Percentiles rank a stretch among this genome's conserved stretches.
phyloP scores from a whole-genome alignment of 2,797 vertebrate genomes.

The Ceryle rudis region DNA sequence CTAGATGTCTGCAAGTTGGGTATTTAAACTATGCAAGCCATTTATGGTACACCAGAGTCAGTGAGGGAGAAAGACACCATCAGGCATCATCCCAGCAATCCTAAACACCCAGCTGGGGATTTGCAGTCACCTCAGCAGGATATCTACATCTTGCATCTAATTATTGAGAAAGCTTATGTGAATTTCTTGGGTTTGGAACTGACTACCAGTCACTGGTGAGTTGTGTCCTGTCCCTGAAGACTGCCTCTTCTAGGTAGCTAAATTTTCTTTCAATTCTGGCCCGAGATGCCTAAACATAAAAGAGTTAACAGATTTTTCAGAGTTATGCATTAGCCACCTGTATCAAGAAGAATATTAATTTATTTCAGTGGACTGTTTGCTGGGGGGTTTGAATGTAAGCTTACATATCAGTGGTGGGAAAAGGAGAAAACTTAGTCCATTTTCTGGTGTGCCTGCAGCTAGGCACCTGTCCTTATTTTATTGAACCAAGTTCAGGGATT shows the following conservation, averaged over 20 bases:
- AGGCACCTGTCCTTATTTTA: not conserved
- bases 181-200: not conserved
- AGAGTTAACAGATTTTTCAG: not conserved
- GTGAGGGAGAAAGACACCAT: not conserved
- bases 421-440: not conserved
- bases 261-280: not conserved
- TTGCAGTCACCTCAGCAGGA: not conserved
- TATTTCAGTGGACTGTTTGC: not conserved
- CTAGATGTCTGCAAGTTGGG: not conserved
- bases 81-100: not conserved
- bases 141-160: not conserved
- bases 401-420: not conserved
- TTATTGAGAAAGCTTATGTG: not conserved
- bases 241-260: not conserved
- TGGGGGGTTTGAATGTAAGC: not conserved
- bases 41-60: not conserved
- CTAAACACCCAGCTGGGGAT: not conserved
- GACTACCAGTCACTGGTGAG: not conserved
- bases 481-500: conserved; percentile 5
- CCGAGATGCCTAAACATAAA: not conserved
- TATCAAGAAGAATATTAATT: not conserved
- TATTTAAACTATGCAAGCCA: not conserved
- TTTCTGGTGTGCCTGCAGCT: not conserved
- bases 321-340: not conserved
- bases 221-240: not conserved